These are phyloP conservation scores for Mormyrops attenuatus DNA, from an alignment of 2,797 vertebrate species.

Conservation along the genomic window DNA sequence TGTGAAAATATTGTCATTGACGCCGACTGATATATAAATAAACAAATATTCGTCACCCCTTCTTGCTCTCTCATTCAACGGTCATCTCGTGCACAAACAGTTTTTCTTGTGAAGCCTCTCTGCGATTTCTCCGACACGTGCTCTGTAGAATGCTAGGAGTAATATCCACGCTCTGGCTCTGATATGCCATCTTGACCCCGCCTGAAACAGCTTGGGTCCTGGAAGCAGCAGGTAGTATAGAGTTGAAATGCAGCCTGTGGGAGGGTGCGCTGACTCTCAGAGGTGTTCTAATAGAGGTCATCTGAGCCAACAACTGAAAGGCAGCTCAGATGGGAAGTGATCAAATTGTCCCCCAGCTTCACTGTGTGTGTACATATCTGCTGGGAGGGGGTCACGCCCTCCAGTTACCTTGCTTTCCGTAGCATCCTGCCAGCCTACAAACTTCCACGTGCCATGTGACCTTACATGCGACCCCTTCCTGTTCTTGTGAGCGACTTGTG, in stretches of 20 bases:
- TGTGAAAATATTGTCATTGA: constrained; percentile 11
- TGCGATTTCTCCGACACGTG: not conserved
- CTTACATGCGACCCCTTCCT: not conserved
- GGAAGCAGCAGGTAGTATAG: not conserved
- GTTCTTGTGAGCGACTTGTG: not conserved
- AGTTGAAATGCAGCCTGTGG: not conserved
- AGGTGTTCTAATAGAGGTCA: not conserved
- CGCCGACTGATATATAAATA: constrained; percentile 8
- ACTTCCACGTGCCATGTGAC: not conserved
- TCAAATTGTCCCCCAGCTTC: not conserved
- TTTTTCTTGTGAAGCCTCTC: not conserved
- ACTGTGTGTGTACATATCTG: not conserved
- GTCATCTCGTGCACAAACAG: not conserved
- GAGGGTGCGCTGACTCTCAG: not conserved
- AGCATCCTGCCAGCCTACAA: not conserved
- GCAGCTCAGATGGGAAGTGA: not conserved
- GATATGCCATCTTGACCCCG: not conserved
- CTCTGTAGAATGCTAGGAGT: not conserved
- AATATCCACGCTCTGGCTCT: not conserved
- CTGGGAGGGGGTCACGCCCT: not conserved
- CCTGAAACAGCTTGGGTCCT: not conserved
- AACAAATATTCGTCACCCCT: not conserved
- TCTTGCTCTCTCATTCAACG: not conserved
- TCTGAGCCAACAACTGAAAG: not conserved
- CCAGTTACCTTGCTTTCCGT: not conserved